Conservation (phyloP, 2,113 vertebrate species). For the Riparia riparia region DNA sequence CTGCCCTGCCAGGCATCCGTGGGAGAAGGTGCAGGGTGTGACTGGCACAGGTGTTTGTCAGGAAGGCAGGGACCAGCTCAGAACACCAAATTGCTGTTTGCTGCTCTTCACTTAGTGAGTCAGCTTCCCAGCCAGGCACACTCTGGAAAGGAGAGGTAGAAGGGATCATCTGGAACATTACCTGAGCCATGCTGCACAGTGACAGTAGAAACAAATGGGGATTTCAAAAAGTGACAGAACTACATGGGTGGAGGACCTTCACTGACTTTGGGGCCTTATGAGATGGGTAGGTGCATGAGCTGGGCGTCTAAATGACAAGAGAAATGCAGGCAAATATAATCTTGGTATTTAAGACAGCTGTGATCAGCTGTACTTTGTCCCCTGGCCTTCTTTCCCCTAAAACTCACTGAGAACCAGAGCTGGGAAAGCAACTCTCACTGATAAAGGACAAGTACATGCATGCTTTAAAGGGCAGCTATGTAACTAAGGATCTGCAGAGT, state of each 20-base stretch:
- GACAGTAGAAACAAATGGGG: neutral
- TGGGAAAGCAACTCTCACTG: neutral
- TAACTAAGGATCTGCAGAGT: neutral
- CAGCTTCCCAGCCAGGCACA: neutral
- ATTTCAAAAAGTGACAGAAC: neutral
- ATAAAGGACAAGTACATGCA: neutral
- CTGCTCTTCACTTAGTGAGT: neutral
- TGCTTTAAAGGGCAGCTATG: neutral
- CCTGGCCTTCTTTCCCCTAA: neutral
- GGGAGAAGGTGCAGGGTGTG: neutral
- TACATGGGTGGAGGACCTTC: neutral
- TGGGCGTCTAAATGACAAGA: neutral
- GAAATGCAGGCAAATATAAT: neutral
- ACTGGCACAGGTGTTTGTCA: neutral
- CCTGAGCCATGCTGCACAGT: accelerated
- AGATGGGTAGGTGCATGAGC: neutral
- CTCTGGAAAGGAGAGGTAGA: neutral
- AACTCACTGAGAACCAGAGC: neutral
- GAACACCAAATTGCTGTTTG: conserved; percentile 6
- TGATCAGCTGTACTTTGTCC: neutral
- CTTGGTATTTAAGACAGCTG: neutral
- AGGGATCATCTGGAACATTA: neutral
- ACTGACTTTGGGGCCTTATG: neutral
- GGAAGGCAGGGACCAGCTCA: neutral
- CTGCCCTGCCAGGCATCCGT: neutral